phyloP scores from a whole-genome alignment of 2,888 invertebrate genomes.

The Volucella zonaria region DNA sequence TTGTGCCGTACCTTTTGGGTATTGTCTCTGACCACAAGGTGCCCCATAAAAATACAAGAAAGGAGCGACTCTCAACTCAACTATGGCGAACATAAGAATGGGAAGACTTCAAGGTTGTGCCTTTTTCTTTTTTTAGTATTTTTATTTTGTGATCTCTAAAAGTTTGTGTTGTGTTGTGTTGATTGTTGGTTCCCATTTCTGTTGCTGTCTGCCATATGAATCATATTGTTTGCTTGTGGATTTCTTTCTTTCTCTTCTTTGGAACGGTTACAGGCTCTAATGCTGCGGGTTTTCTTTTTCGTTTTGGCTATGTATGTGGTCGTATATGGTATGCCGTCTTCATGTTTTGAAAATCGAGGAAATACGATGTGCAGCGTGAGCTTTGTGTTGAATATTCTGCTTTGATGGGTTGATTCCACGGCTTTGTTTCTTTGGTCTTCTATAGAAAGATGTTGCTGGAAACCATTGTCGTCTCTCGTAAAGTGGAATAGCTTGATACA shows the following conservation, averaged over 20 bases:
- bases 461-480: slow-evolving; percentile 14
- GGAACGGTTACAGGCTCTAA: slow-evolving; percentile 55
- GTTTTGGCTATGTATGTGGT: too few relatives aligned
- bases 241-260: slow-evolving; percentile 20
- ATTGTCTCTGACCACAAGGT: slow-evolving; percentile 64
- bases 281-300: slow-evolving; percentile 32
- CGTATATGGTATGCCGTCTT: slow-evolving; percentile 36
- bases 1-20: slow-evolving; percentile 16
- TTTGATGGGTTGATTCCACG: slow-evolving; percentile 33
- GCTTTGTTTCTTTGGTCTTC: slow-evolving; percentile 14
- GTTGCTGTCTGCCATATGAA: slow-evolving; percentile 39
- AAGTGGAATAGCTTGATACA: neutral
- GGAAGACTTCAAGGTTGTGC: slow-evolving; percentile 56
- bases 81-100: slow-evolving; percentile 14
- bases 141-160: slow-evolving; percentile 42
- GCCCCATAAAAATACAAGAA: slow-evolving; percentile 65
- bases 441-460: slow-evolving; percentile 6
- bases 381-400: slow-evolving; percentile 18
- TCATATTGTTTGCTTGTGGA: slow-evolving; percentile 44
- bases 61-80: slow-evolving; percentile 37
- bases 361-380: slow-evolving; percentile 36
- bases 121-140: slow-evolving; percentile 7
- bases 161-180: slow-evolving; percentile 48
- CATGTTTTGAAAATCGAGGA: slow-evolving; percentile 40
- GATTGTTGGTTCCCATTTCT: slow-evolving; percentile 28